phyloP scores from a whole-genome alignment of 1,140 invertebrate genomes.

The Adoxophyes honmai region DNA sequence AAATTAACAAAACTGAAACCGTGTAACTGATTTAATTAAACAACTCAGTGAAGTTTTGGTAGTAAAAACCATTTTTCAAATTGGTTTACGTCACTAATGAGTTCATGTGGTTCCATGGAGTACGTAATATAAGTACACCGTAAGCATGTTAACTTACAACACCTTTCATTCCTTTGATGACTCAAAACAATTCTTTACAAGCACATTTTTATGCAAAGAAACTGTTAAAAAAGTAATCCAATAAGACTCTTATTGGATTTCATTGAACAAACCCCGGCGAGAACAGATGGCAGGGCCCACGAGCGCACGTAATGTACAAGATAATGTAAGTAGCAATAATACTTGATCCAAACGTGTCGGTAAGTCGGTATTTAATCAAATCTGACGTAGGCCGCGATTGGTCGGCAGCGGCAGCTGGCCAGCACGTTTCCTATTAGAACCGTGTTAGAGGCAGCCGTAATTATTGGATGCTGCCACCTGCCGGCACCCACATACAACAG shows the following conservation, averaged over 20 bases:
- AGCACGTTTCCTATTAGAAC: constrained; percentile 63
- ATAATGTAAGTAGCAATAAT: constrained; percentile 7
- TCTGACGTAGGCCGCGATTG: background rate
- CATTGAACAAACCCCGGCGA: background rate
- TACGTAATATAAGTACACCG: too few species aligned
- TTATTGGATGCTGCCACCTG: constrained; percentile 31
- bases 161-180: too few species aligned
- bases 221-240: background rate
- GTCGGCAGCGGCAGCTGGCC: constrained; percentile 40
- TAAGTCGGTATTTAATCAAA: constrained; percentile 11
- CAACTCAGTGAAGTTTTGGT: too few species aligned
- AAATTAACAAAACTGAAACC: too few species aligned
- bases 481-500: background rate
- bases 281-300: background rate
- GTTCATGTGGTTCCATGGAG: too few species aligned
- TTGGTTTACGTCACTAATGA: too few species aligned
- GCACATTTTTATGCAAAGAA: too few species aligned
- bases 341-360: constrained; percentile 3
- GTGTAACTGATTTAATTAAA: too few species aligned
- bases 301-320: background rate
- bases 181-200: too few species aligned
- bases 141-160: too few species aligned
- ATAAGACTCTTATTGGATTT: constrained; percentile 7
- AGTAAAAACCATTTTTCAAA: too few species aligned
- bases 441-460: constrained; percentile 61